Base-by-base conservation (phyloP, 2,113 vertebrate species). In the Porphyrio hochstetteri region DNA sequence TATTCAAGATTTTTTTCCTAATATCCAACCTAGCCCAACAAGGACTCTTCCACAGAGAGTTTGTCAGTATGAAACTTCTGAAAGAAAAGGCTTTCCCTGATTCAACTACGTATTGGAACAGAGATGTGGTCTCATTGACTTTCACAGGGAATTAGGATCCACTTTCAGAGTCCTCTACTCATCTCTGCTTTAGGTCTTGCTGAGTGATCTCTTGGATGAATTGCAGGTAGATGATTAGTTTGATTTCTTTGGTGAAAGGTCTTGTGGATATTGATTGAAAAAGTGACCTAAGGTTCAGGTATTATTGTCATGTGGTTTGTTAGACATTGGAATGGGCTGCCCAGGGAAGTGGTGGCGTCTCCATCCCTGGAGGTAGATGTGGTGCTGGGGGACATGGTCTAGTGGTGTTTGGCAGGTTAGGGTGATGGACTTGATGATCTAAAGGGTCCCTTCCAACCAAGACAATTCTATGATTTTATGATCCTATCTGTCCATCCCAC, bases 41-140 rank as follows among this genome's bases (percentile, higher is more conserved):
- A 4, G 16, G 65, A n/a, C 35, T 13, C 29, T 60, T 52, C 74
- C n/a, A 0, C 6, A 5, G 19, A 1, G 4, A 59, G 27, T 36
- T 53, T 19, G 25, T 63, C 84, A 64, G 44, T 3, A 5, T 12
- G 59, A 48, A 80, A 40, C 46, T 24, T 40, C 56, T 4, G 5
- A 4, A 2, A 23, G 28, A 18, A 59, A 16, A 29, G 33, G 8
- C 8, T 21, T 42, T 15, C 42, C 20, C 55, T 38, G 28, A 25
- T 61, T 72, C 33, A 57, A 4, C 23, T 44, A 4, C 38, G 36
- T 11, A 2, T 2, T 12, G 53, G 29, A 80, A 40, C 29, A 67
- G 67, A 88, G 28, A 40, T 14, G 57, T 31, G 53, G 52, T 38
- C 60, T 5, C 1, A 0, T 5, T 31, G 55, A 4, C 21, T 59